Conservation (phyloP, 1,140 invertebrate genomes). For the Episyrphus balteatus region DNA sequence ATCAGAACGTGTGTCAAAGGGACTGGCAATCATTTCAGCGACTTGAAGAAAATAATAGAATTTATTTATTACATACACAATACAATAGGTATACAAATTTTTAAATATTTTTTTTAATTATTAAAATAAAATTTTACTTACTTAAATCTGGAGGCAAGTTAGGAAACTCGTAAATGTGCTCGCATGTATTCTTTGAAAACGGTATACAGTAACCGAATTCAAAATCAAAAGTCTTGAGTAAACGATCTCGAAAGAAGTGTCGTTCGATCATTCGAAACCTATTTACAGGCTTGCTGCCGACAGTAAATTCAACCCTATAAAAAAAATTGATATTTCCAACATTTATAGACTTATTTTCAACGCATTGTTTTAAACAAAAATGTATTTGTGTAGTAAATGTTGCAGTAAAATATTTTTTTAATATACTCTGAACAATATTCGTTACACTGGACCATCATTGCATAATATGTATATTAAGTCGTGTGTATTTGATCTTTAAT, state of each 20-base stretch:
- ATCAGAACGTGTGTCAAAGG: slow-evolving; percentile 95
- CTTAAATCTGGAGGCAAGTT: slow-evolving; percentile 72
- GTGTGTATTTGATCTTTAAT: no score
- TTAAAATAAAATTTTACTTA: slow-evolving; percentile 41
- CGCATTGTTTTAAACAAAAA: neutral
- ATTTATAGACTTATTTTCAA: no score
- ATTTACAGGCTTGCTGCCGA: slow-evolving; percentile 81
- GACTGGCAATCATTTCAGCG: slow-evolving; percentile 89
- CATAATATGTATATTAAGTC: no score
- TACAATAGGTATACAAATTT: neutral
- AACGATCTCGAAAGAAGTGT: slow-evolving; percentile 87
- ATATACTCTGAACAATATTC: no score
- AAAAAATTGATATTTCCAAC: slow-evolving; percentile 10
- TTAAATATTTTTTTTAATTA: slow-evolving; percentile 1
- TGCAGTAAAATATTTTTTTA: no score
- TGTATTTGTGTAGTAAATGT: slow-evolving; percentile 16
- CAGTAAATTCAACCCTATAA: slow-evolving; percentile 89
- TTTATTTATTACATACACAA: no score
- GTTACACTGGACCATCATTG: no score
- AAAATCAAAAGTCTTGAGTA: slow-evolving; percentile 99
- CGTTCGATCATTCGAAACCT: slow-evolving; percentile 98
- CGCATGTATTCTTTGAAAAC: slow-evolving; percentile 92
- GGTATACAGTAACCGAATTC: slow-evolving; percentile 99
- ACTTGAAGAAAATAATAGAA: slow-evolving; percentile 52
- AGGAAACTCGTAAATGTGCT: slow-evolving; percentile 99